Evolutionary conservation across 2,113 vertebrate species (phyloP).

Genomic region (Morone chrysops): DNA sequence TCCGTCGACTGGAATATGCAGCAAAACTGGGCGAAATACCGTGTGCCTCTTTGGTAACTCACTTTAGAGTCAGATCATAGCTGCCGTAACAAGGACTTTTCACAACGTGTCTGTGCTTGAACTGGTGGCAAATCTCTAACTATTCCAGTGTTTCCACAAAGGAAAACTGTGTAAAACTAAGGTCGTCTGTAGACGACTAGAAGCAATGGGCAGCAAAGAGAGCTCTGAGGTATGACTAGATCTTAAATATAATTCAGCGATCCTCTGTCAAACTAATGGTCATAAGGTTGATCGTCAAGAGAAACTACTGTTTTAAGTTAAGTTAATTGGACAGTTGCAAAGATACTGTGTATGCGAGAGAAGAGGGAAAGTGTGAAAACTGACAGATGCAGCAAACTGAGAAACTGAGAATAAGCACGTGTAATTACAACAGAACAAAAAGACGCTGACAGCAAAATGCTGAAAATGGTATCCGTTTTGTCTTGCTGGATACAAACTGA

Average conservation of each 20-base stretch:
- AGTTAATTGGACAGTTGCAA: neutral
- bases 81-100: neutral
- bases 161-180: neutral
- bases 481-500: neutral
- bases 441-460: neutral
- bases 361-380: neutral
- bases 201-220: neutral
- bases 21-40: neutral
- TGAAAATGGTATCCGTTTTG: neutral
- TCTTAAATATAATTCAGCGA: neutral
- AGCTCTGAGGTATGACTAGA: no score
- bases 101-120: constrained; percentile 15
- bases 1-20: neutral
- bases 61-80: no score
- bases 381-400: neutral
- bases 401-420: neutral
- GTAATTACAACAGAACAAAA: neutral
- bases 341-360: neutral
- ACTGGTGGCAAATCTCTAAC: neutral
- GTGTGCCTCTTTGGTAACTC: no score
- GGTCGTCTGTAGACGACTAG: neutral
- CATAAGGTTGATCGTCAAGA: no score
- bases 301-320: neutral
- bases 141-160: neutral
- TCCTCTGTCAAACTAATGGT: neutral